phyloP scores from a whole-genome alignment of 2,797 vertebrate species.

The Siniperca undulata region DNA sequence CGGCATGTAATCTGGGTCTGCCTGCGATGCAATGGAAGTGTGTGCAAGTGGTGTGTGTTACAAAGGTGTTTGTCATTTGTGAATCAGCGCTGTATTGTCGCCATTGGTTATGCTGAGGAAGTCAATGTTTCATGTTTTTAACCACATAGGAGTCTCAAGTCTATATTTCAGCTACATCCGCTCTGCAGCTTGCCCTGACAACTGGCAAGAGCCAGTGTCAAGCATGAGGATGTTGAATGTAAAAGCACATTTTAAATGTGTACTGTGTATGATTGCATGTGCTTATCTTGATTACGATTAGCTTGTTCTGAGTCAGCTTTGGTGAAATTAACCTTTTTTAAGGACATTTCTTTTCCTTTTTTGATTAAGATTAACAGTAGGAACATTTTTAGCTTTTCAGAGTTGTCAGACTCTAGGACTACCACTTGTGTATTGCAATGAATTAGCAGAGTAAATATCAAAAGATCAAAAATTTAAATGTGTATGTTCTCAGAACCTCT shows the following conservation, averaged over 20 bases:
- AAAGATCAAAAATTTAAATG: neutral
- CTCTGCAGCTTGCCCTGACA: conserved; percentile 62
- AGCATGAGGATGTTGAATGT: conserved; percentile 51
- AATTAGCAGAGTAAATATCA: neutral
- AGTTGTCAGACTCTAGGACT: neutral
- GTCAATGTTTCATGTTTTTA: conserved; percentile 83
- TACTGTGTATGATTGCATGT: conserved; percentile 5
- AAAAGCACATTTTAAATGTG: conserved; percentile 37
- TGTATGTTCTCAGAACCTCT: neutral
- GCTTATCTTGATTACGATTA: neutral
- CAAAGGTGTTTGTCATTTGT: conserved; percentile 81
- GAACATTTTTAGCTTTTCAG: neutral
- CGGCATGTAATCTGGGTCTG: conserved; percentile 42
- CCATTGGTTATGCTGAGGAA: conserved; percentile 83
- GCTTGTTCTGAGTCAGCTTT: neutral
- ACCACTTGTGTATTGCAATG: neutral
- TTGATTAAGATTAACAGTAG: neutral
- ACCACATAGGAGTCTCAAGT: conserved; percentile 82
- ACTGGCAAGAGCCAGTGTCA: conserved; percentile 45
- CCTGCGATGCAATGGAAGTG: conserved; percentile 37
- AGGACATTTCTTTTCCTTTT: neutral
- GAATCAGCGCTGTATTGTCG: conserved; percentile 82
- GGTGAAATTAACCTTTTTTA: neutral
- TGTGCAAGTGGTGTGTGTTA: conserved; percentile 49
- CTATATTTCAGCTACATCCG: conserved; percentile 79